A percentile compares a stretch with the other conserved stretches of the same genome.
phyloP scores from a whole-genome alignment of 2,797 vertebrate genomes.

The Notoglanidium macrostoma region DNA sequence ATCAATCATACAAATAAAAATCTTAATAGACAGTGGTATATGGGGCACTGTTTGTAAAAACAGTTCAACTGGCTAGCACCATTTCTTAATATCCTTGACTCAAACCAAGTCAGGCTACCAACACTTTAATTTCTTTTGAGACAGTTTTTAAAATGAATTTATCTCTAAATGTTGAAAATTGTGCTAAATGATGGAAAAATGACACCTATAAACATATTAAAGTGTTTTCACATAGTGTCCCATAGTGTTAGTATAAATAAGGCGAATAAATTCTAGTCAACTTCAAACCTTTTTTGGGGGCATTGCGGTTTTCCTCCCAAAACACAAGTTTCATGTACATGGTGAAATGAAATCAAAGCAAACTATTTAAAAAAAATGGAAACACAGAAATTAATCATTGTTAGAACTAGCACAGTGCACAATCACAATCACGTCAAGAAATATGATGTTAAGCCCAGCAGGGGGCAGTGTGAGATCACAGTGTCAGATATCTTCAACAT shows the following conservation, averaged over 20 bases:
- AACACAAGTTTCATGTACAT: not conserved
- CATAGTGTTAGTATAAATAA: not conserved
- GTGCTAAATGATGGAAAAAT: too few relatives aligned
- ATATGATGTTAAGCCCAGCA: slow-evolving; percentile 31
- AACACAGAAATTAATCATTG: not conserved
- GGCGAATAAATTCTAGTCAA: not conserved
- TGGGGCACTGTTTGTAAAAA: too few relatives aligned
- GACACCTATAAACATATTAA: too few relatives aligned
- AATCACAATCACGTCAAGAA: not conserved
- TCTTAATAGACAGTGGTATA: not conserved
- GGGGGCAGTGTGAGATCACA: slow-evolving; percentile 49
- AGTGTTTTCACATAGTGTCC: too few relatives aligned
- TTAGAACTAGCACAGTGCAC: not conserved
- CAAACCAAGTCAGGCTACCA: too few relatives aligned
- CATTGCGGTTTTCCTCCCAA: not conserved
- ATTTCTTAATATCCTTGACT: too few relatives aligned
- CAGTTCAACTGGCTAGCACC: too few relatives aligned
- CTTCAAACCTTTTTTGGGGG: not conserved
- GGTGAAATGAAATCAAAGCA: not conserved
- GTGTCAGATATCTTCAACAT: not conserved
- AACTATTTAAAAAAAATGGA: not conserved
- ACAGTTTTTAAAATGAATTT: too few relatives aligned
- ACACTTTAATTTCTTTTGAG: too few relatives aligned
- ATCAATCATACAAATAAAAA: not conserved
- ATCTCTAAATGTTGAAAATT: too few relatives aligned